A percentile compares a stretch with the other conserved stretches of the same genome.
phyloP scores from a whole-genome alignment of 2,888 invertebrate species.

The Oeneis ivallda region DNA sequence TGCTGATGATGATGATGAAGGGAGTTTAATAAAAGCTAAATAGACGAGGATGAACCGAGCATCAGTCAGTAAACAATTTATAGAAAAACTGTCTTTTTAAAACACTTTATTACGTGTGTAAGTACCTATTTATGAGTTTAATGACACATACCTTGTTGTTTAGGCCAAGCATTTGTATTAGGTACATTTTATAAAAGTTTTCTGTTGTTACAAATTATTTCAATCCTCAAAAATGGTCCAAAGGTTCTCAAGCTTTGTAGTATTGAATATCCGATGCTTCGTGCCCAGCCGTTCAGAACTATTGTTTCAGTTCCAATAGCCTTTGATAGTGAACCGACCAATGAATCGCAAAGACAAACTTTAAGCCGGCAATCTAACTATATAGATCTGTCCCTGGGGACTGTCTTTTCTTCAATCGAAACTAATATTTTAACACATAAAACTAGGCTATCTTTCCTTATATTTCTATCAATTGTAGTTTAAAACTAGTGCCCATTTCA shows the following conservation, averaged over 20 bases:
- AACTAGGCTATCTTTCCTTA: slow-evolving; percentile 20
- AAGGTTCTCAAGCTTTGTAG: too few species aligned
- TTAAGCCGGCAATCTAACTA: slow-evolving; percentile 22
- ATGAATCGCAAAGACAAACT: slow-evolving; percentile 18
- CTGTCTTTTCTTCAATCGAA: slow-evolving; percentile 14
- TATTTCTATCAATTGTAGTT: neutral
- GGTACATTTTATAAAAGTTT: too few species aligned
- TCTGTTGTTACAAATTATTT: too few species aligned
- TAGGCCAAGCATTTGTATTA: too few species aligned
- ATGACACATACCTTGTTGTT: too few species aligned
- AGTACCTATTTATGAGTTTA: neutral
- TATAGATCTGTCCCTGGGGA: slow-evolving; percentile 21
- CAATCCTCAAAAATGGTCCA: too few species aligned
- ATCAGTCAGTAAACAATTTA: too few species aligned
- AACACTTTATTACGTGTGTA: too few species aligned
- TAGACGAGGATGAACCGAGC: too few species aligned
- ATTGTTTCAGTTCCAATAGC: slow-evolving; percentile 10
- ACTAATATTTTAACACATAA: slow-evolving; percentile 26
- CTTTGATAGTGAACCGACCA: slow-evolving; percentile 18
- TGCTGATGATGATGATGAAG: too few species aligned
- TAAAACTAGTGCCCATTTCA: neutral
- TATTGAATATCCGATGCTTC: neutral
- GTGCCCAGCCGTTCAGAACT: neutral
- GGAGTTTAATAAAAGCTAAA: too few species aligned
- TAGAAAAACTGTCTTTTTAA: too few species aligned